These are phyloP conservation scores for Coregonus sp. DNA, from an alignment of 2,797 vertebrate species.

Conservation along the genomic window DNA sequence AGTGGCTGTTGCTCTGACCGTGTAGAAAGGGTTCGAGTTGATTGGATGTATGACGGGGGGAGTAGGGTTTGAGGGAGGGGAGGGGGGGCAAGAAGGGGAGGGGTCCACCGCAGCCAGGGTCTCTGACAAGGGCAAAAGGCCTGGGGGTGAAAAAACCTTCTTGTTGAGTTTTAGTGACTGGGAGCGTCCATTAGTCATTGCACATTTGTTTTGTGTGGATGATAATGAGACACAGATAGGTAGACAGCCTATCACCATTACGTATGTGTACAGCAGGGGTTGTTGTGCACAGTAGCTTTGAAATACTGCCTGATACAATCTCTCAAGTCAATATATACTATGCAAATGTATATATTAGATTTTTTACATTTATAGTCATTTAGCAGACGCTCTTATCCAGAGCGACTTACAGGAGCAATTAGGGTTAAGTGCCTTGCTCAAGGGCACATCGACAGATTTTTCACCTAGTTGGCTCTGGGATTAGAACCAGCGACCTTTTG, in stretches of 20 bases:
- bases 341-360: not conserved
- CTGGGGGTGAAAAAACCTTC: not conserved
- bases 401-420: too few relatives aligned
- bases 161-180: slow-evolving; percentile 2
- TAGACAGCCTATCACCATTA: not conserved
- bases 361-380: too few relatives aligned
- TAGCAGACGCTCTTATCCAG: too few relatives aligned
- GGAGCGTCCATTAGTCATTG: not conserved
- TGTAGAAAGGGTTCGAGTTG: slow-evolving; percentile 19
- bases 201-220: slow-evolving; percentile 6
- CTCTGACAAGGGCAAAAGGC: not conserved
- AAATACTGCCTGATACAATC: not conserved
- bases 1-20: slow-evolving; percentile 5
- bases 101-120: not conserved
- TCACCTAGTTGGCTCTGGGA: too few relatives aligned
- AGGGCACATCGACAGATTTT: too few relatives aligned
- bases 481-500: too few relatives aligned
- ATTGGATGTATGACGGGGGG: not conserved
- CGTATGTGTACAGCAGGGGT: not conserved
- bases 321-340: not conserved
- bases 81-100: not conserved
- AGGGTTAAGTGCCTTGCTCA: too few relatives aligned
- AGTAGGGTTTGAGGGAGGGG: not conserved
- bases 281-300: not conserved
- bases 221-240: not conserved